phyloP scores from a whole-genome alignment of 2,113 vertebrate species.

The Otis tarda region DNA sequence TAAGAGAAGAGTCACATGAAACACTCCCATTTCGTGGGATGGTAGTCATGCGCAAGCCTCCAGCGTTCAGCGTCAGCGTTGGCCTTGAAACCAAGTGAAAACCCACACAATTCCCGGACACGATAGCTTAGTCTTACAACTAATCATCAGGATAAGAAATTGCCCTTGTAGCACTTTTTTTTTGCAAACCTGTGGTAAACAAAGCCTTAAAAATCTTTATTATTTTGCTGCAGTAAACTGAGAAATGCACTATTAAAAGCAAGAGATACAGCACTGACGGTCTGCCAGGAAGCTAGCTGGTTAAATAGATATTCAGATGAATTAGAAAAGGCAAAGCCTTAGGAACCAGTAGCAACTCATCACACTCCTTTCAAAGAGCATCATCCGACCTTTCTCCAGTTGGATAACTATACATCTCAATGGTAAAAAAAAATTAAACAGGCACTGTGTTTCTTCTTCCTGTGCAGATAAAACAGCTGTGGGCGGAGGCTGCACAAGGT shows the following conservation, averaged over 20 bases:
- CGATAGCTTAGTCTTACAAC: background rate
- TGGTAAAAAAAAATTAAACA: background rate
- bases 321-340: background rate
- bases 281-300: background rate
- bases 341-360: background rate
- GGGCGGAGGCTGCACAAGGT: background rate
- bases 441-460: background rate
- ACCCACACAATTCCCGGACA: background rate
- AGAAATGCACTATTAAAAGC: background rate
- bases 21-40: background rate
- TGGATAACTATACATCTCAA: background rate
- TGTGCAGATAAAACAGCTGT: background rate
- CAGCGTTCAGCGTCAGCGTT: rapidly evolving
- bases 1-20: background rate
- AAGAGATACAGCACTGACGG: background rate
- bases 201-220: background rate
- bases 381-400: background rate
- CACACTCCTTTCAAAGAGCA: background rate
- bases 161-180: background rate
- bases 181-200: background rate
- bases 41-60: background rate
- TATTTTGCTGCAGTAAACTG: background rate
- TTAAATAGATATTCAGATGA: background rate
- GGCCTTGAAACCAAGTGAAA: background rate
- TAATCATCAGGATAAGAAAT: background rate